Percentiles rank a stretch among this genome's conserved stretches.
These are phyloP conservation scores for Oscheius onirici DNA, from an alignment of 2,888 invertebrate species.

Conservation along the genomic window DNA sequence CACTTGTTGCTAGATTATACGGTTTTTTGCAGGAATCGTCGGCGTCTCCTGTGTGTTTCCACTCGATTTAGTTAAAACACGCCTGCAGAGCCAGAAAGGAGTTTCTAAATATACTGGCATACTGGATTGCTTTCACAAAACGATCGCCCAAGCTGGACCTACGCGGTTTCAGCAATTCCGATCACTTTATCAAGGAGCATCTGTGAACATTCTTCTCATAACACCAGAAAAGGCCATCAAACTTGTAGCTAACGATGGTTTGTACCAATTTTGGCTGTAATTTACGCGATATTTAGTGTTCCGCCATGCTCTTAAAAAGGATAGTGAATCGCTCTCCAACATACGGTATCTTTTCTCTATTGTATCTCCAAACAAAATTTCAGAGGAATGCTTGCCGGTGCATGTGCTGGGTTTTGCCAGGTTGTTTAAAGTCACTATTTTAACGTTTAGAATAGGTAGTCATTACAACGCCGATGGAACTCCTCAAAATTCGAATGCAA, in stretches of 20 bases:
- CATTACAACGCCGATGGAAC: conserved; percentile 97
- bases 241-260: conserved; percentile 89
- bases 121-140: conserved; percentile 94
- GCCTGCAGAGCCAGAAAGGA: conserved; percentile 90
- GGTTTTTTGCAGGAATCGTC: conserved; percentile 43
- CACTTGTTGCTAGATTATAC: too few relatives aligned
- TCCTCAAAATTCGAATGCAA: conserved; percentile 97
- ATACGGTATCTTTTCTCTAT: conserved; percentile 10
- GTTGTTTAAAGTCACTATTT: too few relatives aligned
- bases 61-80: conserved; percentile 93
- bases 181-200: conserved; percentile 72
- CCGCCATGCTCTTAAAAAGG: conserved; percentile 81
- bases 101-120: conserved; percentile 89
- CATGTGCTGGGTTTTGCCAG: conserved; percentile 92
- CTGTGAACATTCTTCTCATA: conserved; percentile 92
- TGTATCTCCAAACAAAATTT: neutral
- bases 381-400: conserved; percentile 85
- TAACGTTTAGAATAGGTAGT: too few relatives aligned
- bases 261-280: too few relatives aligned
- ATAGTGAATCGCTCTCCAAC: conserved; percentile 39
- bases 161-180: conserved; percentile 27
- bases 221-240: conserved; percentile 96
- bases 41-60: conserved; percentile 94
- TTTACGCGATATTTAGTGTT: conserved; percentile 79
- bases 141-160: conserved; percentile 86